Conservation (phyloP, 2,888 invertebrate species). For the Reticulitermes lucifugus region DNA sequence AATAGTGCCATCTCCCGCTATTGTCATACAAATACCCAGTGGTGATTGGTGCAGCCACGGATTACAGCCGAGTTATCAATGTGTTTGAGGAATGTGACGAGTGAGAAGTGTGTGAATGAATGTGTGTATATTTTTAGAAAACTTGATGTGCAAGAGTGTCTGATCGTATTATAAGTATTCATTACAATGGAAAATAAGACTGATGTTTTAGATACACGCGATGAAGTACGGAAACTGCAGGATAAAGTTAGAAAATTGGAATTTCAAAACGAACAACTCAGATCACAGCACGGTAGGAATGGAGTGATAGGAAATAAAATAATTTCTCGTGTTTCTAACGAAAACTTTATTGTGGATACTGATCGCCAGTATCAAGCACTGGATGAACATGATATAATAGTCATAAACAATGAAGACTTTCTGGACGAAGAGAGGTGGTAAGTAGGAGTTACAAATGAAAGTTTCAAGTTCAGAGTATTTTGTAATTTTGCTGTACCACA, state of each 20-base stretch:
- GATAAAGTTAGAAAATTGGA: conserved; percentile 48
- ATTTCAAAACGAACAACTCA: conserved; percentile 48
- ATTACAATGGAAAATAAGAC: conserved; percentile 25
- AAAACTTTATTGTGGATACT: conserved; percentile 20
- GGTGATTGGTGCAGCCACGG: neutral
- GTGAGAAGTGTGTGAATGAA: neutral
- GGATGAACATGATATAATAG: conserved; percentile 64
- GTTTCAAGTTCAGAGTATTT: too few species aligned
- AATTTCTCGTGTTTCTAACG: neutral
- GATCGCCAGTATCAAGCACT: neutral
- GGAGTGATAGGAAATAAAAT: conserved; percentile 36
- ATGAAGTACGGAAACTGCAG: conserved; percentile 46
- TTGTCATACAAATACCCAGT: neutral
- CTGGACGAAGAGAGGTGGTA: conserved; percentile 72
- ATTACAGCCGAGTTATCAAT: neutral
- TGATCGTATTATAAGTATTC: neutral
- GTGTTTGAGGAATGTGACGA: neutral
- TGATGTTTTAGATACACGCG: conserved; percentile 21
- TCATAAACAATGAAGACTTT: conserved; percentile 69
- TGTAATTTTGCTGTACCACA: too few species aligned
- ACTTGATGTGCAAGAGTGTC: neutral
- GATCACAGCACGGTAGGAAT: conserved; percentile 45
- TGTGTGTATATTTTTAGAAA: neutral
- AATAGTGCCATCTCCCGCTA: neutral
- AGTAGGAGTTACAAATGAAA: conserved; percentile 56